These are phyloP conservation scores for Hyles vespertilio DNA, from an alignment of 1,140 invertebrate species.

Conservation along the genomic window DNA sequence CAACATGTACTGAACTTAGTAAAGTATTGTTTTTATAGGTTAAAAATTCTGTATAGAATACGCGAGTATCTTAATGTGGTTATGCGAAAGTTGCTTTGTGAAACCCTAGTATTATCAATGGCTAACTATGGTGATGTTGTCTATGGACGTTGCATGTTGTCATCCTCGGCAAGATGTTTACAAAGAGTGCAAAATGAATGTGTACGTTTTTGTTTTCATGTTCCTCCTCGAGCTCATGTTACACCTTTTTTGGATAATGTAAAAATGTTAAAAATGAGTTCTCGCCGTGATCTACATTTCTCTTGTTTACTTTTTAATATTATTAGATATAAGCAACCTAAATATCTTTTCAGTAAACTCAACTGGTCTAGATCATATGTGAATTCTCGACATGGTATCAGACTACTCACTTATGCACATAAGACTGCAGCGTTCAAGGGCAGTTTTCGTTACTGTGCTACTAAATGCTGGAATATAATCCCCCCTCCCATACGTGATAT, in stretches of 20 bases:
- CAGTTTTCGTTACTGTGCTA: too few species aligned
- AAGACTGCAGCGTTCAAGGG: too few species aligned
- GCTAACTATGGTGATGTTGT: constrained; percentile 18
- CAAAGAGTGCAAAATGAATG: constrained; percentile 24
- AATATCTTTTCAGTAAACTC: constrained; percentile 2
- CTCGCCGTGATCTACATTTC: constrained; percentile 10
- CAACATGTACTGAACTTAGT: constrained; percentile 6
- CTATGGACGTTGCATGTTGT: constrained; percentile 12
- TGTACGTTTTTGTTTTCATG: constrained; percentile 15
- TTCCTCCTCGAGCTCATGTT: constrained; percentile 14
- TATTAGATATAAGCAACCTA: background rate
- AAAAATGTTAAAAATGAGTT: constrained; percentile 11
- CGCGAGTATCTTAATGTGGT: constrained; percentile 14
- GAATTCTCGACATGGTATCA: too few species aligned
- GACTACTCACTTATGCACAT: too few species aligned
- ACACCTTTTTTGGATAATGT: constrained; percentile 13
- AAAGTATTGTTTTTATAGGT: constrained; percentile 19
- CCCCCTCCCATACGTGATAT: background rate
- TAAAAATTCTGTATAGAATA: constrained; percentile 20
- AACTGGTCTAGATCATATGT: background rate
- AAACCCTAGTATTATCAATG: constrained; percentile 24
- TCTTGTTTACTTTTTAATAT: background rate
- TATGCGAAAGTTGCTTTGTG: constrained; percentile 14
- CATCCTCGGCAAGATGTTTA: constrained; percentile 10
- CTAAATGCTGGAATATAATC: too few species aligned